These are phyloP conservation scores for Sparidentex hasta DNA, from an alignment of 2,797 vertebrate species.

Conservation along the genomic window DNA sequence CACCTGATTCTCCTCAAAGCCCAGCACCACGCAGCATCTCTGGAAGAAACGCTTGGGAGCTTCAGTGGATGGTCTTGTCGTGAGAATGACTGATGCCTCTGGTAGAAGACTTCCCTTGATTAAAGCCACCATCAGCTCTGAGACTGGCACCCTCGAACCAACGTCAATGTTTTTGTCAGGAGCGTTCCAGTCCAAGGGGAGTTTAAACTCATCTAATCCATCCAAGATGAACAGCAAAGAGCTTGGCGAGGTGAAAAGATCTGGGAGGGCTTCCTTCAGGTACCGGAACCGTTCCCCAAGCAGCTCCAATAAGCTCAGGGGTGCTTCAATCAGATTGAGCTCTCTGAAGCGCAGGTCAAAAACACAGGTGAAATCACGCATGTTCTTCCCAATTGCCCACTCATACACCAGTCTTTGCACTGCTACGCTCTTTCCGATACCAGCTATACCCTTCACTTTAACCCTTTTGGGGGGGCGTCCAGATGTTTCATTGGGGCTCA, in stretches of 20 bases:
- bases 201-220: conserved; percentile 82
- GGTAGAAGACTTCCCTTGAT: conserved; percentile 77
- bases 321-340: conserved; percentile 68
- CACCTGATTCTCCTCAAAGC: conserved; percentile 81
- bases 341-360: conserved; percentile 81
- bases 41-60: conserved; percentile 76
- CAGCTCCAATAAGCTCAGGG: conserved; percentile 74
- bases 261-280: conserved; percentile 57
- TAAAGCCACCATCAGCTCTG: conserved; percentile 76
- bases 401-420: conserved; percentile 80
- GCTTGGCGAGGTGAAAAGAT: conserved; percentile 59
- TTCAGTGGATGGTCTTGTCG: conserved; percentile 74
- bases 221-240: conserved; percentile 81
- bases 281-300: conserved; percentile 71
- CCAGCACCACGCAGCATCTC: conserved; percentile 78
- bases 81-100: conserved; percentile 74
- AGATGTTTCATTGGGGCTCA: conserved; percentile 47
- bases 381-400: conserved; percentile 81
- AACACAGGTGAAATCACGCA: conserved; percentile 75
- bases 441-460: conserved; percentile 83
- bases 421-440: conserved; percentile 81
- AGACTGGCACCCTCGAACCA: conserved; percentile 53
- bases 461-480: conserved; percentile 68
- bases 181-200: conserved; percentile 60
- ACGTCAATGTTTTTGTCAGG: conserved; percentile 49